phyloP scores from a whole-genome alignment of 2,797 vertebrate species.

The Pantherophis alleghaniensis region DNA sequence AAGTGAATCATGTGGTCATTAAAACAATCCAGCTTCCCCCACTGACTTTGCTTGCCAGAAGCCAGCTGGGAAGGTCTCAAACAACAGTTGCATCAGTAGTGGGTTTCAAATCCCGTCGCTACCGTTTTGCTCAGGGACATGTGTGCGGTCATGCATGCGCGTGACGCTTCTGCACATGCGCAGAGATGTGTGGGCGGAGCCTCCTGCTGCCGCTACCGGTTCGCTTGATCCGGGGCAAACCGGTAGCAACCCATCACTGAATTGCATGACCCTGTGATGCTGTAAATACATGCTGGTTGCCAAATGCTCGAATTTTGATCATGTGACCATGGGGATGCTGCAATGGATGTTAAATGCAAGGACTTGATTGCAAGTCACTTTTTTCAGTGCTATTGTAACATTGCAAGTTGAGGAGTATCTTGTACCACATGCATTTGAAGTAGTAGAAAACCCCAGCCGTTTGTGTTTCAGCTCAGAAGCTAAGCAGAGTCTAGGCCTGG shows the following conservation, averaged over 20 bases:
- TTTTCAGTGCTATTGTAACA: not conserved
- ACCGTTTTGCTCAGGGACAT: too few relatives aligned
- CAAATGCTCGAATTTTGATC: not conserved
- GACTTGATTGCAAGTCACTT: not conserved
- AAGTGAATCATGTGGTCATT: not conserved
- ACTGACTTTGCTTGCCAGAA: not conserved
- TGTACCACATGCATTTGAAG: not conserved
- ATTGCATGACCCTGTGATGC: not conserved
- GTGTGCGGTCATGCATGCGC: too few relatives aligned
- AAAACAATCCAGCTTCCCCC: not conserved
- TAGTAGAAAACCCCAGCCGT: not conserved
- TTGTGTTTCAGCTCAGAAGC: not conserved
- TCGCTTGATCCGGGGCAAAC: too few relatives aligned
- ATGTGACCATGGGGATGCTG: not conserved
- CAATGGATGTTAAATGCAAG: not conserved
- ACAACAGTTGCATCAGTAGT: not conserved
- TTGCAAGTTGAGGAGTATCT: not conserved
- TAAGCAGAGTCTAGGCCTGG: not conserved
- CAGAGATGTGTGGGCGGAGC: too few relatives aligned
- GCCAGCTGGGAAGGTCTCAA: not conserved
- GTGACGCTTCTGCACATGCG: too few relatives aligned
- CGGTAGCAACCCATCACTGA: not conserved
- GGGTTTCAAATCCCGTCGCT: too few relatives aligned
- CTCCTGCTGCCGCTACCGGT: too few relatives aligned
- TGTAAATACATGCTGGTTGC: not conserved